Base-by-base conservation (phyloP, 1,140 invertebrate genomes). In the Drosophila bocki region DNA sequence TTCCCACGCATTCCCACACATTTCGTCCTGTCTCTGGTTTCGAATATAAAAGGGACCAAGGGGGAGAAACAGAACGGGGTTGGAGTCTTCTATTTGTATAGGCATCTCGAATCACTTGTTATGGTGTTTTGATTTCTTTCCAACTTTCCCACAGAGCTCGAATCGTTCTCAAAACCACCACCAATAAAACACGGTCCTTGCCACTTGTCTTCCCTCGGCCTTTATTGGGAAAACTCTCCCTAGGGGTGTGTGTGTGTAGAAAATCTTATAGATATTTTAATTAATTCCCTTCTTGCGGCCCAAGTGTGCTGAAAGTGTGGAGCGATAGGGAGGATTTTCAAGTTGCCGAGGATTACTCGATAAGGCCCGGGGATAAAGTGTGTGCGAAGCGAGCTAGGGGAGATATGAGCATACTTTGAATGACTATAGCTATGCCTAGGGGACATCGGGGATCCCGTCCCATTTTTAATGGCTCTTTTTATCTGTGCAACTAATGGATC, bases 41-140 rank as follows among this genome's bases (percentile, higher is more conserved):
- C 67, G 37, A 22, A n/a, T 33, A 50, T 19, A 59, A 60, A 71
- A 39, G 65, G 42, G 32, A 37, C 13, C 5, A 1, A 11, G 33
- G 44, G 17, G 50, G 29, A 33, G 29, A 29, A 37, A 7, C 45
- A 35, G 48, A 51, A 51, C 29, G 50, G 56, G 67, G 67, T 64
- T 84, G 59, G n/a, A 75, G 57, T 50, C 61, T 33, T 54, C 51
- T 74, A 65, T 80, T 78, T 86, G 82, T 80, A 75, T 69, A 76
- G 76, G 75, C 78, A 90, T 84, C 61, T 82, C 67, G 42, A 90
- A 90, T 85, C 85, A 88, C 85, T 88, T 88, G 85, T 90, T 69
- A 51, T 72, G 65, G 62, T 84, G 67, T 88, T 78, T 87, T 87
- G 77, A 83, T 88, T 88, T 81, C 51, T 88, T 90, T 81, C 51